Evolutionary conservation across 2,797 vertebrate genomes (phyloP).

Genomic region (Rhodeus uyekii): DNA sequence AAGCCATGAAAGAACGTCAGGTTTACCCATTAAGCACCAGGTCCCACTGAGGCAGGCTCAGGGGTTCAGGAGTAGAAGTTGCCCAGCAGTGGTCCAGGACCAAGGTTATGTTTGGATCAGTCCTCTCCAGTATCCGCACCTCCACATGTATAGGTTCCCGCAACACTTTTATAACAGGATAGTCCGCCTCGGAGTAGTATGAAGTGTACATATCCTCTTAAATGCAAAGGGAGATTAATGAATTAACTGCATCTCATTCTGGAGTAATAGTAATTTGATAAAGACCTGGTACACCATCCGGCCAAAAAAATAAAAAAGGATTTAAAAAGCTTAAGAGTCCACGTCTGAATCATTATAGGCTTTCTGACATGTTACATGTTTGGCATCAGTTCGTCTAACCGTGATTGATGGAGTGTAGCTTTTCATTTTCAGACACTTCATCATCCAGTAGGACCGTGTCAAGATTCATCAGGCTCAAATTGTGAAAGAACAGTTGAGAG

Average conservation of each 20-base stretch:
- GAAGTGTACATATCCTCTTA: conserved; percentile 69
- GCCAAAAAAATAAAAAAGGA: too few species aligned
- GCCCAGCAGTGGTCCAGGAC: conserved; percentile 78
- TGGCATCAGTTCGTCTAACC: too few species aligned
- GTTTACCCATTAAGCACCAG: conserved; percentile 73
- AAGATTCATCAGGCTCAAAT: too few species aligned
- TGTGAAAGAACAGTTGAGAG: too few species aligned
- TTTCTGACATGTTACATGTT: too few species aligned
- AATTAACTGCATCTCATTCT: background rate
- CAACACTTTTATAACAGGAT: conserved; percentile 73
- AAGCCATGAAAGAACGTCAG: background rate
- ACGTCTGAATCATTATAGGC: too few species aligned
- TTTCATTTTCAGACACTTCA: too few species aligned
- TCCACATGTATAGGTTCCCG: conserved; percentile 70
- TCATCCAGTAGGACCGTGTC: too few species aligned
- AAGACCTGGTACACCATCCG: too few species aligned
- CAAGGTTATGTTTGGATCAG: conserved; percentile 71
- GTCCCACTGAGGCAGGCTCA: conserved; percentile 73
- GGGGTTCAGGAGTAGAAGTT: conserved; percentile 61
- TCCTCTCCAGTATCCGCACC: conserved; percentile 67
- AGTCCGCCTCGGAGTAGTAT: conserved; percentile 70
- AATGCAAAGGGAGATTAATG: background rate
- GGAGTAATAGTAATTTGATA: background rate
- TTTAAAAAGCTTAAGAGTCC: too few species aligned
- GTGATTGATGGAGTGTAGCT: too few species aligned